Conservation (phyloP, 2,888 invertebrate genomes). For the Horisme vitalbata region DNA sequence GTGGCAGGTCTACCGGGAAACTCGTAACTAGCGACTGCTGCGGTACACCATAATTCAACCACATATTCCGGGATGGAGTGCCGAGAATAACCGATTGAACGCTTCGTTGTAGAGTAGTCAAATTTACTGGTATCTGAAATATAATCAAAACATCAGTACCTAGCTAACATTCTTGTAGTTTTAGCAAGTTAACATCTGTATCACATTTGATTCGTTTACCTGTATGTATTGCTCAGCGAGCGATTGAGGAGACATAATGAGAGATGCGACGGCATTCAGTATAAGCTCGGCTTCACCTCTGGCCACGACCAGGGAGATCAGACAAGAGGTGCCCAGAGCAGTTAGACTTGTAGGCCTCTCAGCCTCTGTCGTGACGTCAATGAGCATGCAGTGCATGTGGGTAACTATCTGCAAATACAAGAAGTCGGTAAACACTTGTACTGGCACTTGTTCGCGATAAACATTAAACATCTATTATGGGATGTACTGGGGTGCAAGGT, state of each 20-base stretch:
- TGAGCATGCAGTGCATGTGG: conserved; percentile 91
- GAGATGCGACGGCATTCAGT: conserved; percentile 92
- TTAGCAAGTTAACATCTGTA: neutral
- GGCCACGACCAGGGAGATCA: conserved; percentile 95
- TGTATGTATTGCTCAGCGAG: conserved; percentile 91
- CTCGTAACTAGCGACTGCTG: conserved; percentile 88
- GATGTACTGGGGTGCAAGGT: conserved; percentile 16
- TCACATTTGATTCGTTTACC: conserved; percentile 64
- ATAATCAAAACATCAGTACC: neutral
- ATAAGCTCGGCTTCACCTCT: conserved; percentile 96
- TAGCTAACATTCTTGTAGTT: neutral
- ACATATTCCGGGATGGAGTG: conserved; percentile 91
- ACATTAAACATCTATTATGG: conserved; percentile 11
- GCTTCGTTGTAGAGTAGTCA: conserved; percentile 93
- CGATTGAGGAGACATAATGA: conserved; percentile 92
- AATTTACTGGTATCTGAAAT: conserved; percentile 90
- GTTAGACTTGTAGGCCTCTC: conserved; percentile 88
- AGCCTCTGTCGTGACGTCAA: conserved; percentile 90
- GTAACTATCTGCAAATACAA: conserved; percentile 83
- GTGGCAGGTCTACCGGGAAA: conserved; percentile 79
- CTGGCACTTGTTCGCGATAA: neutral
- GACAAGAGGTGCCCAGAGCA: conserved; percentile 94
- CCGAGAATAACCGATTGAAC: conserved; percentile 94
- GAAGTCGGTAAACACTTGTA: neutral
- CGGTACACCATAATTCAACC: conserved; percentile 94